phyloP scores from a whole-genome alignment of 1,140 invertebrate genomes.

The Calosoma granatense region DNA sequence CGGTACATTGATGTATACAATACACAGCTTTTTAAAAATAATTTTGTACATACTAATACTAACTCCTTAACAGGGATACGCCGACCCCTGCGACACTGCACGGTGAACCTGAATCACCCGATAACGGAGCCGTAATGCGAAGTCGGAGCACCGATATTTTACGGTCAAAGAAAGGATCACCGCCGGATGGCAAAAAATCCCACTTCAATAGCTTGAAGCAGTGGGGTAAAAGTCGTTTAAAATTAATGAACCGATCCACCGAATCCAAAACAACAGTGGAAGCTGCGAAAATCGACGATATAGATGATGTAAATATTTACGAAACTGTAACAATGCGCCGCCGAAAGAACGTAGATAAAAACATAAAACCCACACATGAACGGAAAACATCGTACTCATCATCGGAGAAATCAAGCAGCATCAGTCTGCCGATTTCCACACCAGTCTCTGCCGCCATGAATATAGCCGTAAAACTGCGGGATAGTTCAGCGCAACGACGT shows the following conservation, averaged over 20 bases:
- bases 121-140: constrained; percentile 39
- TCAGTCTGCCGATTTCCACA: constrained; percentile 43
- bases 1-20: constrained; percentile 12
- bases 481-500: constrained; percentile 53
- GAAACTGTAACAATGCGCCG: constrained; percentile 49
- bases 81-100: constrained; percentile 35
- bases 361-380: constrained; percentile 47
- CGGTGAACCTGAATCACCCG: constrained; percentile 43
- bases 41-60: constrained; percentile 8
- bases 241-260: constrained; percentile 47
- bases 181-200: constrained; percentile 53
- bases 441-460: constrained; percentile 43
- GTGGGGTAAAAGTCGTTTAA: constrained; percentile 68
- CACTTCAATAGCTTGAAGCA: constrained; percentile 72
- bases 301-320: constrained; percentile 50
- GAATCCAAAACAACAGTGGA: constrained; percentile 21
- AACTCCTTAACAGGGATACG: constrained; percentile 37
- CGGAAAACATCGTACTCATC: constrained; percentile 67
- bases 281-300: constrained; percentile 25
- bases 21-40: background rate
- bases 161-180: constrained; percentile 45
- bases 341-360: constrained; percentile 36
- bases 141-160: constrained; percentile 58
- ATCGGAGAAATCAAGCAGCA: constrained; percentile 50
- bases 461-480: constrained; percentile 58